phyloP scores from a whole-genome alignment of 2,888 invertebrate species.

The Lydus trimaculatus region DNA sequence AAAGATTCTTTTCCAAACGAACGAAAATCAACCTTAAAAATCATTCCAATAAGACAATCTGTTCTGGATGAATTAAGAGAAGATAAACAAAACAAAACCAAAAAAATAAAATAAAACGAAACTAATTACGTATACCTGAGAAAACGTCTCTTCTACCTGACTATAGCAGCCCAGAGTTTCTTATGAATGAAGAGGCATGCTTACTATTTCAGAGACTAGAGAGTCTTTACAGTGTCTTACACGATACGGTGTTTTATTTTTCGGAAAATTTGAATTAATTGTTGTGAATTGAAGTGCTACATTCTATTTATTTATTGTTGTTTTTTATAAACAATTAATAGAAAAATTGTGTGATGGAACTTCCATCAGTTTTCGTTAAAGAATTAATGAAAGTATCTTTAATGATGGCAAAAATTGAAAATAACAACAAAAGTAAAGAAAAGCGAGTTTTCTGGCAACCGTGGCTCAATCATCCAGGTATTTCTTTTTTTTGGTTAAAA shows the following conservation, averaged over 20 bases:
- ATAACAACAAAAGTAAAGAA: conserved; percentile 19
- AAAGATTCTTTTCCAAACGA: conserved; percentile 45
- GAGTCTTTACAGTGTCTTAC: conserved; percentile 35
- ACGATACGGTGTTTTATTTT: conserved; percentile 45
- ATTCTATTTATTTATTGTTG: conserved; percentile 20
- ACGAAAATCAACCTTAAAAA: conserved; percentile 33
- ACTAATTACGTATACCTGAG: conserved; percentile 58
- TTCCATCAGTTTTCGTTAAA: conserved; percentile 48
- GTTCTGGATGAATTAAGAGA: conserved; percentile 23
- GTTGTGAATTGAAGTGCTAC: conserved; percentile 28
- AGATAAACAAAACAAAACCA: conserved; percentile 34
- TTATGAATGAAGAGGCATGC: conserved; percentile 58
- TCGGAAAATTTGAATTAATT: conserved; percentile 36
- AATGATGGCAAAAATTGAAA: conserved; percentile 39
- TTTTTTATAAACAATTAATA: conserved; percentile 15
- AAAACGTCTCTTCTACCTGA: conserved; percentile 51
- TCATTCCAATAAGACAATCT: conserved; percentile 30
- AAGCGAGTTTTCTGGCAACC: conserved; percentile 58
- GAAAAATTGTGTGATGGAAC: conserved; percentile 44
- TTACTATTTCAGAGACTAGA: conserved; percentile 53
- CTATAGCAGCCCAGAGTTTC: conserved; percentile 42
- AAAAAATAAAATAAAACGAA: too few relatives aligned
- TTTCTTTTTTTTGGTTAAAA: neutral
- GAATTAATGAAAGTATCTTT: conserved; percentile 50
- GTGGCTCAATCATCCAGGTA: conserved; percentile 57